phyloP scores from a whole-genome alignment of 1,140 invertebrate species.

The Drosophila novamexicana region DNA sequence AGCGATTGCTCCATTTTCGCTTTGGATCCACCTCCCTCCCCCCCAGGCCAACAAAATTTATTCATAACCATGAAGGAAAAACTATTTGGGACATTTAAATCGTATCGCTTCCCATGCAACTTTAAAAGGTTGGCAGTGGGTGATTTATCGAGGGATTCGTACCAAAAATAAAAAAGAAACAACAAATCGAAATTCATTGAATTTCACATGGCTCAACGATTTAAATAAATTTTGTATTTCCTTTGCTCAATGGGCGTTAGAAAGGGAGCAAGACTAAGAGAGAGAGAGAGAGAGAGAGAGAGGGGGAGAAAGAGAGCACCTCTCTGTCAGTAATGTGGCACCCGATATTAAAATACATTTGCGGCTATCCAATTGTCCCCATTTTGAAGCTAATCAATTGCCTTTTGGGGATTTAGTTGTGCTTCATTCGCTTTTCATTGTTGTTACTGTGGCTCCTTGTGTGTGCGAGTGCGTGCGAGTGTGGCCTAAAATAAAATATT shows the following conservation, averaged over 20 bases:
- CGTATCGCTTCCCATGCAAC: conserved; percentile 16
- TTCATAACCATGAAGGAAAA: conserved; percentile 31
- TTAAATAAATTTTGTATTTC: conserved; percentile 72
- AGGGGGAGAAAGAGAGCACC: background rate
- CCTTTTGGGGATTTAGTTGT: conserved; percentile 63
- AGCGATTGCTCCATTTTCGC: conserved; percentile 27
- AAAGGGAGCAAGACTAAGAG: background rate
- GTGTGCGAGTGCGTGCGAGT: conserved; percentile 21
- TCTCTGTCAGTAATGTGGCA: conserved; percentile 17
- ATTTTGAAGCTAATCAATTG: conserved; percentile 71
- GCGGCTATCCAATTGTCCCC: conserved; percentile 41
- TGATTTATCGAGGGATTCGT: conserved; percentile 46
- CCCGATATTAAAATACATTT: conserved; percentile 44
- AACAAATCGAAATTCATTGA: conserved; percentile 62
- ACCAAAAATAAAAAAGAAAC: conserved; percentile 21
- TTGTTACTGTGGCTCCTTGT: conserved; percentile 21
- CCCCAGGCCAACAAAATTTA: conserved; percentile 1
- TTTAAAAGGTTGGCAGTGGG: conserved; percentile 33
- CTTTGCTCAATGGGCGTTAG: conserved; percentile 46
- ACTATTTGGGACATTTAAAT: conserved; percentile 32
- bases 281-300: background rate
- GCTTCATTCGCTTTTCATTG: conserved; percentile 19
- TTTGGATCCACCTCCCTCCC: background rate
- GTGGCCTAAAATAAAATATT: conserved; percentile 65
- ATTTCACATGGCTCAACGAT: conserved; percentile 58